Evolutionary conservation across 2,888 invertebrate genomes (phyloP).

Genomic region (Meganola albula): DNA sequence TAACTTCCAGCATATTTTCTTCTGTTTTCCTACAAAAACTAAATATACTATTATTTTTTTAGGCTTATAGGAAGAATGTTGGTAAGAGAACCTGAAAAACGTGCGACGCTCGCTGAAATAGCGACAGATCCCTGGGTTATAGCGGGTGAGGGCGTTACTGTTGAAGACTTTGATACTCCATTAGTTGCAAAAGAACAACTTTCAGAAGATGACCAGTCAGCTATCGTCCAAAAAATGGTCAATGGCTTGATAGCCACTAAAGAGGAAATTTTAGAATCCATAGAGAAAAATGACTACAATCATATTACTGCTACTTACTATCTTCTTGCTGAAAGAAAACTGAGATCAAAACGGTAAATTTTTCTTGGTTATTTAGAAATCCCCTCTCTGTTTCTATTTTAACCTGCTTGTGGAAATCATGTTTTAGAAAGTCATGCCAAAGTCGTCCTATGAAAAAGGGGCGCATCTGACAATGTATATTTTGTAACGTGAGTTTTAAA

Average conservation of each 20-base stretch:
- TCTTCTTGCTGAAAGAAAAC: constrained; percentile 94
- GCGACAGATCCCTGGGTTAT: constrained; percentile 90
- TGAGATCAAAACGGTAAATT: constrained; percentile 83
- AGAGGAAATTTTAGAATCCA: constrained; percentile 94
- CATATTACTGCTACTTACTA: constrained; percentile 99
- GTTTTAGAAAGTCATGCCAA: no score
- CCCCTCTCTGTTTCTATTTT: no score
- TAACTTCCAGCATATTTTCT: no score
- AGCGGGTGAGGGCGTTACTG: constrained; percentile 69
- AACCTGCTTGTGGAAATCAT: no score
- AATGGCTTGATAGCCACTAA: constrained; percentile 96
- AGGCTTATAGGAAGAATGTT: constrained; percentile 96
- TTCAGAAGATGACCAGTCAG: constrained; percentile 92
- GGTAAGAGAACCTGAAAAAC: constrained; percentile 93
- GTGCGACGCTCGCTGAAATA: constrained; percentile 93
- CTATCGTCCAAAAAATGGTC: constrained; percentile 97
- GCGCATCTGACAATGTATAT: no score
- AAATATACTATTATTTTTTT: constrained; percentile 22
- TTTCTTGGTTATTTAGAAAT: neutral
- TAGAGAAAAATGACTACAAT: constrained; percentile 97
- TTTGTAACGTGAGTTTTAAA: no score
- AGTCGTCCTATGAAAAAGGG: no score
- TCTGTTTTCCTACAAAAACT: no score
- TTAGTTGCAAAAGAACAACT: constrained; percentile 93
- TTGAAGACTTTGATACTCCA: constrained; percentile 83